These are phyloP conservation scores for Brassicogethes aeneus DNA, from an alignment of 2,888 invertebrate genomes.

Conservation along the genomic window DNA sequence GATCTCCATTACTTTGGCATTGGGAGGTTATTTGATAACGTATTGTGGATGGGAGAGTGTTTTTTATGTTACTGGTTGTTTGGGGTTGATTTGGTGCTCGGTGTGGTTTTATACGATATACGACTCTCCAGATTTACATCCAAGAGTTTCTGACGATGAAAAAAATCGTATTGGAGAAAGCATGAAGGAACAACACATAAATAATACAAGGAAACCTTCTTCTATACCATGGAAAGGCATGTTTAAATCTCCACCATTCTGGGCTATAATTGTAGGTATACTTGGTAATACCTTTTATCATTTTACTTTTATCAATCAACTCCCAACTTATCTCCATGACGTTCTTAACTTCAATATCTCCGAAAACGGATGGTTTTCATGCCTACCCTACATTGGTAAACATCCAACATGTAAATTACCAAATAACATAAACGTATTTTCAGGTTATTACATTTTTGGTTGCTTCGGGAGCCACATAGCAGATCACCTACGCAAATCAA, in stretches of 20 bases:
- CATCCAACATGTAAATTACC: no score
- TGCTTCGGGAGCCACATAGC: neutral
- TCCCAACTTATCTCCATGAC: neutral
- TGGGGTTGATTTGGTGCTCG: constrained; percentile 69
- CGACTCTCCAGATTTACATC: constrained; percentile 71
- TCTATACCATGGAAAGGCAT: constrained; percentile 54
- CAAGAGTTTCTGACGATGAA: constrained; percentile 64
- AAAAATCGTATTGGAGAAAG: constrained; percentile 10
- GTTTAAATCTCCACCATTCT: constrained; percentile 61
- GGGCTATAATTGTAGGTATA: constrained; percentile 74
- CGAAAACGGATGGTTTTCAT: neutral
- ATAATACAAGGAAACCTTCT: constrained; percentile 24
- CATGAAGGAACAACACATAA: neutral
- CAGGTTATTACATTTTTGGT: neutral
- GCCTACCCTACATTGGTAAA: neutral
- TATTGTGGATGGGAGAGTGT: constrained; percentile 70
- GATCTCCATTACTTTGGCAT: constrained; percentile 3
- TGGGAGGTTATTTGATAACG: constrained; percentile 4
- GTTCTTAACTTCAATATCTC: neutral
- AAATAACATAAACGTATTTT: no score
- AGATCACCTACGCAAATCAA: neutral
- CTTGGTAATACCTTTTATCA: constrained; percentile 30
- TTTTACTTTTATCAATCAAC: neutral
- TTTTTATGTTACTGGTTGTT: constrained; percentile 70
- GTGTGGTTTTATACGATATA: constrained; percentile 70